phyloP scores from a whole-genome alignment of 2,113 vertebrate genomes.

The Heloderma charlesbogerti region DNA sequence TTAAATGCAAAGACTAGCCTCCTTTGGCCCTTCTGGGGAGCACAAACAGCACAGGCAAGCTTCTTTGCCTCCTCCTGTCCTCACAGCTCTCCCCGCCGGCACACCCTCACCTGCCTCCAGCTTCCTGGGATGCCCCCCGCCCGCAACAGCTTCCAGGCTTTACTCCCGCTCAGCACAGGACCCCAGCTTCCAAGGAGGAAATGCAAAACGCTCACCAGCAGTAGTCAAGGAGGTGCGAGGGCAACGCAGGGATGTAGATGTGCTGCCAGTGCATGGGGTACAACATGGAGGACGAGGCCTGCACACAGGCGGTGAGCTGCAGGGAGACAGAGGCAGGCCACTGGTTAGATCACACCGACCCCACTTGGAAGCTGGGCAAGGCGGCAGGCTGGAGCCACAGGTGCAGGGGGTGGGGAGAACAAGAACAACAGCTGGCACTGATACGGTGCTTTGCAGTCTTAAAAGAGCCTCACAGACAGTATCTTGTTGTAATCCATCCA shows the following conservation, averaged over 20 bases:
- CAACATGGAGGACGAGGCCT: slow-evolving; percentile 84
- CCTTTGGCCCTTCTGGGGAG: neutral
- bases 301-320: slow-evolving; percentile 89
- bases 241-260: slow-evolving; percentile 91
- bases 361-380: neutral
- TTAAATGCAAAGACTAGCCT: neutral
- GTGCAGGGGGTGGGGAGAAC: too few species aligned
- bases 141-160: neutral
- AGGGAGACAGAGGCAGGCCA: neutral
- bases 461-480: neutral
- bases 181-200: neutral
- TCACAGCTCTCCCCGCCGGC: too few species aligned
- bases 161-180: neutral
- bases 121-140: neutral
- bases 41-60: neutral
- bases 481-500: neutral
- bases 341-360: neutral
- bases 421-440: neutral
- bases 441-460: neutral
- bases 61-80: neutral
- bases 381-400: neutral
- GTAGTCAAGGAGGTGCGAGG: slow-evolving; percentile 90
- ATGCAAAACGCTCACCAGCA: slow-evolving; percentile 80
- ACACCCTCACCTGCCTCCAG: neutral
- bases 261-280: slow-evolving; percentile 95